phyloP scores from a whole-genome alignment of 2,797 vertebrate species.

The Pseudopleuronectes americanus region DNA sequence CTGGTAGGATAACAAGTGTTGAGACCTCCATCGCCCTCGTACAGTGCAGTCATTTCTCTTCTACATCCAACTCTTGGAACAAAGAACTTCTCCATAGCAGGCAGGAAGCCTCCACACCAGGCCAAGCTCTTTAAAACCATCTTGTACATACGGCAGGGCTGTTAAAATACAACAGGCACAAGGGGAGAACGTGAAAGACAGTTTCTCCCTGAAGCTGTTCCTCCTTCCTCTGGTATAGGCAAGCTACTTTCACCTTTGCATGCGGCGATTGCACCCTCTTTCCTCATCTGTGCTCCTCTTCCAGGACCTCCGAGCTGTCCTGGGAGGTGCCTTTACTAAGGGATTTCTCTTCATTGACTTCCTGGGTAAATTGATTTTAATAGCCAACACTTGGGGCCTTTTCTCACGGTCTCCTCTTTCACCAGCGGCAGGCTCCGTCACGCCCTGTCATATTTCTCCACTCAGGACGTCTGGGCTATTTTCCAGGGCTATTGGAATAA shows the following conservation, averaged over 20 bases:
- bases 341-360: slow-evolving; percentile 77
- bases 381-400: slow-evolving; percentile 78
- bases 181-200: slow-evolving; percentile 51
- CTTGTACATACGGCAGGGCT: slow-evolving; percentile 27
- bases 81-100: slow-evolving; percentile 20
- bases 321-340: slow-evolving; percentile 65
- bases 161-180: slow-evolving; percentile 54
- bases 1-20: slow-evolving; percentile 14
- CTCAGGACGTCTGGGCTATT: slow-evolving; percentile 79
- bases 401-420: slow-evolving; percentile 76
- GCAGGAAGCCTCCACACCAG: slow-evolving; percentile 23
- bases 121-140: slow-evolving; percentile 44
- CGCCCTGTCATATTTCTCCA: slow-evolving; percentile 79
- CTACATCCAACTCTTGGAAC: slow-evolving; percentile 27
- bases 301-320: slow-evolving; percentile 70
- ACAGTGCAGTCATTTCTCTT: slow-evolving; percentile 25
- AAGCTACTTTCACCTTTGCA: slow-evolving; percentile 66
- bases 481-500: slow-evolving; percentile 82
- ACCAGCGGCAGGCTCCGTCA: slow-evolving; percentile 74
- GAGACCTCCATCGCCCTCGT: background rate
- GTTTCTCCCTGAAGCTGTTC: slow-evolving; percentile 19
- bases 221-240: slow-evolving; percentile 34
- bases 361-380: slow-evolving; percentile 83
- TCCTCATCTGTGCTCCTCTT: slow-evolving; percentile 46
- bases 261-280: slow-evolving; percentile 40